Base-by-base conservation (phyloP, 2,797 vertebrate species). In the Danionella dracula region DNA sequence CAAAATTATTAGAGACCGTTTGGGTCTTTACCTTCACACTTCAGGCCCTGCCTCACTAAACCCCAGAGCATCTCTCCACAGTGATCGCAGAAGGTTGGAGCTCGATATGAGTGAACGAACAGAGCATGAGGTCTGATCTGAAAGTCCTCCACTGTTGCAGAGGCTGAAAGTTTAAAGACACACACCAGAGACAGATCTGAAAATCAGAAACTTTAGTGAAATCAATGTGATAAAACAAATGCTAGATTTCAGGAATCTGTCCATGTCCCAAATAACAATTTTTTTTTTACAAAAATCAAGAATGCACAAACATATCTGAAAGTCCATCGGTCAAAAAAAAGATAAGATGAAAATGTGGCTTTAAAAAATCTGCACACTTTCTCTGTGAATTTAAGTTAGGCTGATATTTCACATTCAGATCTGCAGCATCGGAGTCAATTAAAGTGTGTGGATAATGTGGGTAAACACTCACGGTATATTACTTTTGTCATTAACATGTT, bases 41-140 rank as follows among this genome's bases (percentile, higher is more conserved):
- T 99, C 61, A 99, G 94, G 11, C 96, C 96, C 78, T 99, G 96
- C 1, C 95, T 89, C 2, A 99, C 95, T 32, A 99, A 87, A 0
- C 96, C 96, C 96, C 95, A 99, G 40, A 99, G 81, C 96, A 98
- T 99, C 83, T 99, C 95, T 34, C 96, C 96, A 50, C 96, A 99
- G 80, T 99, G 95, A 81, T 99, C 96, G 58, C 96, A 99, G 78
- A 99, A 99, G 11, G 95, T 90, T 0, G 96, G 95, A 0, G 94
- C 93, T 57, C 95, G 87, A 79, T 98, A 98, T 0, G 96, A 99
- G 82, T 99, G 96, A 37, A 99, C 95, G 42, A 96, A 97, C 41
- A 99, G 86, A 13, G 95, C 79, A 5, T 99, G 96, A 0, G 96
- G 96, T 19, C 95, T 92, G 81, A 98, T 98, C 49, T 98, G 95